phyloP scores from a whole-genome alignment of 1,140 invertebrate species.

The Andricus grossulariae region DNA sequence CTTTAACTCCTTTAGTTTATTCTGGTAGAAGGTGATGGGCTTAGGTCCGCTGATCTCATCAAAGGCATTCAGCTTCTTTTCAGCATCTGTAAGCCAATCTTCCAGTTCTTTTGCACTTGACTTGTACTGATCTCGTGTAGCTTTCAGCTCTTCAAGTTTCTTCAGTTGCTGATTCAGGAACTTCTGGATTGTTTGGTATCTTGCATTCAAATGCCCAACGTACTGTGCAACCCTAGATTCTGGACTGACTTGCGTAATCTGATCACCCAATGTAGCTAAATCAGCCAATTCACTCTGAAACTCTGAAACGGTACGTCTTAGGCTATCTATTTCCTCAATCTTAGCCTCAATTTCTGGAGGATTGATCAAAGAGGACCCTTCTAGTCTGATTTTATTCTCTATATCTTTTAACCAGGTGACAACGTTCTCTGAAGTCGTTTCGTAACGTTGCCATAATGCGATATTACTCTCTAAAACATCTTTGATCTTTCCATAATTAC shows the following conservation, averaged over 20 bases:
- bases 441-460: slow-evolving; percentile 88
- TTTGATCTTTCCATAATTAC: slow-evolving; percentile 83
- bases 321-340: slow-evolving; percentile 80
- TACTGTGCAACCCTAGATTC: slow-evolving; percentile 89
- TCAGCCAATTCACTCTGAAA: slow-evolving; percentile 82
- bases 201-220: slow-evolving; percentile 84
- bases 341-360: slow-evolving; percentile 84
- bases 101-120: slow-evolving; percentile 83
- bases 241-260: slow-evolving; percentile 84
- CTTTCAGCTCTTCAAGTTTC: slow-evolving; percentile 81
- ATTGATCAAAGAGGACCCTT: slow-evolving; percentile 83
- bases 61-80: slow-evolving; percentile 83
- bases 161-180: slow-evolving; percentile 82
- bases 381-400: slow-evolving; percentile 86
- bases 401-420: slow-evolving; percentile 90
- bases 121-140: slow-evolving; percentile 82
- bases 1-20: slow-evolving; percentile 86
- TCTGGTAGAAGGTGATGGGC: slow-evolving; percentile 81
- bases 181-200: slow-evolving; percentile 86
- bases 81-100: slow-evolving; percentile 87
- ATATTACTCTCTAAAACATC: slow-evolving; percentile 83
- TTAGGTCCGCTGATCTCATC: slow-evolving; percentile 81
- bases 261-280: slow-evolving; percentile 82
- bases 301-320: slow-evolving; percentile 80
- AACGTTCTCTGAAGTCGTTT: slow-evolving; percentile 85